phyloP scores from a whole-genome alignment of 1,140 invertebrate genomes.

The Orussus abietinus region DNA sequence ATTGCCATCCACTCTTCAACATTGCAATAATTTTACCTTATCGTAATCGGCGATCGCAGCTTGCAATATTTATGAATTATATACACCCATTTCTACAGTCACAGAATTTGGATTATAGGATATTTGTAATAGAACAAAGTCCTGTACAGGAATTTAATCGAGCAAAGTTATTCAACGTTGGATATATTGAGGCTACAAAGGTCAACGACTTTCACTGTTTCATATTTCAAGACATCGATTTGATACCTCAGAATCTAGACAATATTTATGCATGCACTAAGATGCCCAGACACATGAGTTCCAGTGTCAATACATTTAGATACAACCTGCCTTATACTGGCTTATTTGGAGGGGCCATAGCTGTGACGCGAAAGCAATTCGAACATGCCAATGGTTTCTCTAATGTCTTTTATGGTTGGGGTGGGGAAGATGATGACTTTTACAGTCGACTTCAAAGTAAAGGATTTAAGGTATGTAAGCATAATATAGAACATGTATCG shows the following conservation, averaged over 20 bases:
- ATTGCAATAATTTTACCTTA: slow-evolving; percentile 88
- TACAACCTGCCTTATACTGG: slow-evolving; percentile 73
- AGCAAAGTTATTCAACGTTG: slow-evolving; percentile 91
- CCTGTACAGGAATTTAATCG: slow-evolving; percentile 80
- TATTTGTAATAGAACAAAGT: slow-evolving; percentile 89
- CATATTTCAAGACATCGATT: slow-evolving; percentile 93
- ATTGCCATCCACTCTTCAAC: slow-evolving; percentile 71
- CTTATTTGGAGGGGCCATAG: slow-evolving; percentile 74
- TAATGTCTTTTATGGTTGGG: slow-evolving; percentile 85
- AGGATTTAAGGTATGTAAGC: slow-evolving; percentile 37
- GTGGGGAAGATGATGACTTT: slow-evolving; percentile 89
- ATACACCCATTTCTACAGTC: slow-evolving; percentile 86
- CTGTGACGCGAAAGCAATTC: slow-evolving; percentile 69
- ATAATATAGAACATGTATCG: slow-evolving; percentile 2
- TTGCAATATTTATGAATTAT: slow-evolving; percentile 77
- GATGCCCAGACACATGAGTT: slow-evolving; percentile 87
- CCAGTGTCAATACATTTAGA: slow-evolving; percentile 84
- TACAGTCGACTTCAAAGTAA: slow-evolving; percentile 53
- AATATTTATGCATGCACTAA: slow-evolving; percentile 91
- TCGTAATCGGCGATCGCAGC: slow-evolving; percentile 75
- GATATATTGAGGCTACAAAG: slow-evolving; percentile 71
- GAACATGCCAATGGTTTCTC: slow-evolving; percentile 86
- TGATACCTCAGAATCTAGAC: slow-evolving; percentile 82
- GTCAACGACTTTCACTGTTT: slow-evolving; percentile 79
- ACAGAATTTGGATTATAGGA: slow-evolving; percentile 82